phyloP scores from a whole-genome alignment of 1,140 invertebrate genomes.

The Coptotermes formosanus region DNA sequence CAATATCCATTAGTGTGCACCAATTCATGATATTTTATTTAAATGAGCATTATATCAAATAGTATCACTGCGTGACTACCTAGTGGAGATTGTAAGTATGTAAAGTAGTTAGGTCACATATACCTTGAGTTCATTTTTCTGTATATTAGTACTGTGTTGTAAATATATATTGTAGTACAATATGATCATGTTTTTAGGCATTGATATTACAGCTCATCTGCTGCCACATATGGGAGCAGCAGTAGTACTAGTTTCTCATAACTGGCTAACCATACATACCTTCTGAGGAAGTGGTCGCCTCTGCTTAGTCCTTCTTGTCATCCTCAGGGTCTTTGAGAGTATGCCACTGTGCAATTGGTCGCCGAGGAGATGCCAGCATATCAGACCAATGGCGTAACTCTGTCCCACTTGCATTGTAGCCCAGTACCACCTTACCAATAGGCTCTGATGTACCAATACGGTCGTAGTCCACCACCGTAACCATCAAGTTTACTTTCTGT shows the following conservation, averaged over 20 bases:
- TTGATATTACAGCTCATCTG: not conserved
- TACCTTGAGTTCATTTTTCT: conserved; percentile 41
- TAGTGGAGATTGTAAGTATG: too few relatives aligned
- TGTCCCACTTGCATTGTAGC: conserved; percentile 96
- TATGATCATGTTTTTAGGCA: not conserved
- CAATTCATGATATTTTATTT: too few relatives aligned
- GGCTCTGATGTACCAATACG: conserved; percentile 99
- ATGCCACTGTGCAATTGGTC: conserved; percentile 99
- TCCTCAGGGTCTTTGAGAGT: conserved; percentile 96
- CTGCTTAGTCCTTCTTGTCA: conserved; percentile 81
- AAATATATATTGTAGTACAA: conserved; percentile 34
- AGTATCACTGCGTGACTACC: too few relatives aligned
- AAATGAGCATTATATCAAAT: too few relatives aligned
- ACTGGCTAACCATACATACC: not conserved
- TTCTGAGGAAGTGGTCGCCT: not conserved
- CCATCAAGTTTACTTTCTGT: conserved; percentile 97
- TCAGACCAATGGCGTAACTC: conserved; percentile 99
- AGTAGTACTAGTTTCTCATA: not conserved
- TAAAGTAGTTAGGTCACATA: not conserved
- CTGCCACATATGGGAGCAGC: too few relatives aligned
- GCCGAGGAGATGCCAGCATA: conserved; percentile 95
- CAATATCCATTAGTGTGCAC: too few relatives aligned
- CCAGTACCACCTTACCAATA: conserved; percentile 95
- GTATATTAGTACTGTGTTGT: conserved; percentile 42
- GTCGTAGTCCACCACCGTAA: conserved; percentile 99